Percentiles rank a stretch among this genome's conserved stretches.
These are phyloP conservation scores for Aeoliscus strigatus DNA, from an alignment of 2,797 vertebrate species.

Conservation along the genomic window DNA sequence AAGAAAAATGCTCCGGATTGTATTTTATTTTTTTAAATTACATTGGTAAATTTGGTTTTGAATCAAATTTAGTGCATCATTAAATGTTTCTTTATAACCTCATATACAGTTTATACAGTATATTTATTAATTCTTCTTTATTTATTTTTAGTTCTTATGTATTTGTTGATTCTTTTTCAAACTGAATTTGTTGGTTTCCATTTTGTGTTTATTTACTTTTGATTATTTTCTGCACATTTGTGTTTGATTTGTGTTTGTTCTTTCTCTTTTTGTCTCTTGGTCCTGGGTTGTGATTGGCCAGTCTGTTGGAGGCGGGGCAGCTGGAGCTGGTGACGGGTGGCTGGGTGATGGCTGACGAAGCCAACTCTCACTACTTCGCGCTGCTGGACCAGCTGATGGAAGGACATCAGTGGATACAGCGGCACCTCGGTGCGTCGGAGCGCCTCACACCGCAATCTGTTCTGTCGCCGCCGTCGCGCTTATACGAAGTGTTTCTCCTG, in stretches of 20 bases:
- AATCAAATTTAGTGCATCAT: too few species aligned
- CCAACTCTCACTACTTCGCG: slow-evolving; percentile 85
- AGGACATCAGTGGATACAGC: slow-evolving; percentile 92
- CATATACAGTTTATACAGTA: too few species aligned
- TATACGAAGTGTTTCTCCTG: too few species aligned
- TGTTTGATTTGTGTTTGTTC: not conserved
- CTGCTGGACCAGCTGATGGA: slow-evolving; percentile 89
- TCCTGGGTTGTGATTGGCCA: slow-evolving; percentile 60
- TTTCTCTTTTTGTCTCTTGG: not conserved
- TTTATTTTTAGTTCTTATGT: not conserved
- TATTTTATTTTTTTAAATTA: not conserved
- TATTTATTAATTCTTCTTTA: too few species aligned
- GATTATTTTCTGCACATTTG: too few species aligned
- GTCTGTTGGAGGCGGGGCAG: slow-evolving; percentile 81
- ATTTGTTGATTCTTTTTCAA: not conserved
- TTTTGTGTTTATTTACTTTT: too few species aligned
- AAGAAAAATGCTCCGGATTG: not conserved
- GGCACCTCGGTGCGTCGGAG: slow-evolving; percentile 76
- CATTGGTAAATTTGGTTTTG: too few species aligned
- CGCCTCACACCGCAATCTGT: too few species aligned
- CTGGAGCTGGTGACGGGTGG: slow-evolving; percentile 91
- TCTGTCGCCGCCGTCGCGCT: not conserved
- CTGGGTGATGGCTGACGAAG: slow-evolving; percentile 95
- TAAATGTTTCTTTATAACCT: not conserved
- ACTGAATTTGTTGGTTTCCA: too few species aligned